A percentile compares a stretch with the other conserved stretches of the same genome.
Conservation (phyloP, 2,888 invertebrate genomes). For the Scaptodrosophila latifasciaeformis region DNA sequence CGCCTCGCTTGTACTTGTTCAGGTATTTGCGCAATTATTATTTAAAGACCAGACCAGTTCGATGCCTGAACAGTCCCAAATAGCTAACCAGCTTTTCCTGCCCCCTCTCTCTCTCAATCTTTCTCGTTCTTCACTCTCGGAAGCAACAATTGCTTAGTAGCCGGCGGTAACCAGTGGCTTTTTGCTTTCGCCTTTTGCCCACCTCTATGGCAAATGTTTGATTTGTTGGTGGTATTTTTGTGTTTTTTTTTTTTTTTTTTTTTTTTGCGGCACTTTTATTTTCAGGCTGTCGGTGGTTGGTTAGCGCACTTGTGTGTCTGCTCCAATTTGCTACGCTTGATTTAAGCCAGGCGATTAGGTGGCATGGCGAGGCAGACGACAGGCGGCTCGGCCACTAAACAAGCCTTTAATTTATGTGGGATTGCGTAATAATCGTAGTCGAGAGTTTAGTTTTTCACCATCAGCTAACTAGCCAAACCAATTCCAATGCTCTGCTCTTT, state of each 20-base stretch:
- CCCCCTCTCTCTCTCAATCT: no score
- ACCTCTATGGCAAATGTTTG: constrained; percentile 46
- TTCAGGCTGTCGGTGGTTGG: constrained; percentile 1
- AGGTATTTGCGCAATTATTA: constrained; percentile 57
- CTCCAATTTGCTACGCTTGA: constrained; percentile 68
- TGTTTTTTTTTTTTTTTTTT: not conserved
- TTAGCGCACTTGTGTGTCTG: constrained; percentile 55
- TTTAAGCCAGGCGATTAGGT: constrained; percentile 46
- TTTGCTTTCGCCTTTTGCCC: constrained; percentile 46
- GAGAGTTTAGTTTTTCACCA: constrained; percentile 21
- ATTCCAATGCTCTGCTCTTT: constrained; percentile 1
- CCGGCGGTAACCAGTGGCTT: constrained; percentile 6
- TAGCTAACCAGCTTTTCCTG: no score
- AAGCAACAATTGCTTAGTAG: not conserved
- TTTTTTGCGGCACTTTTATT: constrained; percentile 39
- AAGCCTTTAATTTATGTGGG: constrained; percentile 55
- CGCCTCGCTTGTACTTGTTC: constrained; percentile 4
- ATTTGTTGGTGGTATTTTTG: constrained; percentile 31
- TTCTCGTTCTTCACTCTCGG: constrained; percentile 7
- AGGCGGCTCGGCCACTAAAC: constrained; percentile 30
- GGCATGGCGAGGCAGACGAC: not conserved
- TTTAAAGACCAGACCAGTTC: constrained; percentile 36
- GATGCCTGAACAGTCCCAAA: no score
- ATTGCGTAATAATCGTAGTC: constrained; percentile 52
- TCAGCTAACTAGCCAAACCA: not conserved